Percentiles rank a stretch among this genome's conserved stretches.
phyloP scores from a whole-genome alignment of 2,113 vertebrate species.

The Antechinus stuartii region DNA sequence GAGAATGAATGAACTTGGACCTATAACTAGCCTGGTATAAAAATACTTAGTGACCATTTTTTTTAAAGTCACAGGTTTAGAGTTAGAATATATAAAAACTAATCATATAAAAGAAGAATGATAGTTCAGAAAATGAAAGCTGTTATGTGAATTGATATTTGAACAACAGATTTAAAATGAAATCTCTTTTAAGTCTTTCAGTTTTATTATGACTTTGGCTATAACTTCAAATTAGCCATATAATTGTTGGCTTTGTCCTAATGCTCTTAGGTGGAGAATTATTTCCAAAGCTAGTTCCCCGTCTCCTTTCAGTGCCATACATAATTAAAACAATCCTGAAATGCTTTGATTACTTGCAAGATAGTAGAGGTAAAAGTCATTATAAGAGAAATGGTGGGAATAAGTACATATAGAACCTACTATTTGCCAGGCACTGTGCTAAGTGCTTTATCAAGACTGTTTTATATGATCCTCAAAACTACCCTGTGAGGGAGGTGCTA shows the following conservation, averaged over 20 bases:
- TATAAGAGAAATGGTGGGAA: neutral
- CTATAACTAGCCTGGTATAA: neutral
- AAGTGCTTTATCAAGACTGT: neutral
- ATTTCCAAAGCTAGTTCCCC: constrained; percentile 16
- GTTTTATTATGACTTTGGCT: neutral
- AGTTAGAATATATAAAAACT: neutral
- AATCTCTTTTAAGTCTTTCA: neutral
- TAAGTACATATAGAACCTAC: no score
- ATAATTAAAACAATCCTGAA: neutral
- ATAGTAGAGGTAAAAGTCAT: neutral
- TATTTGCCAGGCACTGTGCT: neutral
- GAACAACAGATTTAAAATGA: constrained; percentile 29
- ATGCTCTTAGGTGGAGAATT: neutral
- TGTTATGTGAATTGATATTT: neutral
- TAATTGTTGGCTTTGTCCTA: constrained; percentile 1
- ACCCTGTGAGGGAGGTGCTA: neutral
- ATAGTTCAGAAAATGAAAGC: neutral
- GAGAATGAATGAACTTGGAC: neutral
- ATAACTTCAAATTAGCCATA: neutral
- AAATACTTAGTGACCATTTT: neutral
- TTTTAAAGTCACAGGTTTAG: neutral
- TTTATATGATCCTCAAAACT: neutral
- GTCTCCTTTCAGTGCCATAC: constrained; percentile 3
- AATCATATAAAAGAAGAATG: neutral
- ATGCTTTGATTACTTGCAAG: neutral